These are phyloP conservation scores for human DNA, from an alignment of 2,113 vertebrate species.

Conservation along the genomic window DNA sequence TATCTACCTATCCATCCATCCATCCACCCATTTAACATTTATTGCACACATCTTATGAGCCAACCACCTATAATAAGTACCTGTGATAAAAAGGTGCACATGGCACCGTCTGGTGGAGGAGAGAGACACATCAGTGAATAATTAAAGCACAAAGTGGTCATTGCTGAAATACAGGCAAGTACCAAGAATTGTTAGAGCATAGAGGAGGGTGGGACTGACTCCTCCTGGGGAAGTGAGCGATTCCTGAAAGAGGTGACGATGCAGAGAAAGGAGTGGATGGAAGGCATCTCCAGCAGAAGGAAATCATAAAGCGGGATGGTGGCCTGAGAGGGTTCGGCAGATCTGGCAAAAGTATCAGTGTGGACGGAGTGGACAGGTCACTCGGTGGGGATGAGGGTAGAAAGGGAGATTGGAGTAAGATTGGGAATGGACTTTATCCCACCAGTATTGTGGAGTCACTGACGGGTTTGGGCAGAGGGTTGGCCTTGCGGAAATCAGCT, in stretches of 20 bases:
- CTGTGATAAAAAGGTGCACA: background rate
- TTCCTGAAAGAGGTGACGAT: conserved; percentile 48
- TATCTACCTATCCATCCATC: background rate
- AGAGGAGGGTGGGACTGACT: background rate
- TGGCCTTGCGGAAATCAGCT: background rate
- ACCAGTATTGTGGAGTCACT: background rate
- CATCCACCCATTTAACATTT: background rate
- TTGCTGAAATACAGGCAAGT: background rate
- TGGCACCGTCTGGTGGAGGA: background rate
- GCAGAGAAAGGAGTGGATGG: background rate
- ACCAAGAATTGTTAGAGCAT: background rate
- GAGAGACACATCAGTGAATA: background rate
- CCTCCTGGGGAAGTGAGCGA: background rate
- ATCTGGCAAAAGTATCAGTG: background rate
- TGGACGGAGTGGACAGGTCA: background rate
- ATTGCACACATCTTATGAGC: background rate
- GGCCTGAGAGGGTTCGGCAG: background rate
- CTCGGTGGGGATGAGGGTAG: background rate
- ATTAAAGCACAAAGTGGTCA: background rate
- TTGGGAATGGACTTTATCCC: background rate
- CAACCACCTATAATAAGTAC: background rate
- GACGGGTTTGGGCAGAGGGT: background rate
- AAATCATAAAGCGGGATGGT: background rate
- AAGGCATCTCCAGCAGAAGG: background rate
- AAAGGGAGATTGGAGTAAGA: background rate